Conservation (phyloP, 2,113 vertebrate species). For the Acanthisitta chloris region DNA sequence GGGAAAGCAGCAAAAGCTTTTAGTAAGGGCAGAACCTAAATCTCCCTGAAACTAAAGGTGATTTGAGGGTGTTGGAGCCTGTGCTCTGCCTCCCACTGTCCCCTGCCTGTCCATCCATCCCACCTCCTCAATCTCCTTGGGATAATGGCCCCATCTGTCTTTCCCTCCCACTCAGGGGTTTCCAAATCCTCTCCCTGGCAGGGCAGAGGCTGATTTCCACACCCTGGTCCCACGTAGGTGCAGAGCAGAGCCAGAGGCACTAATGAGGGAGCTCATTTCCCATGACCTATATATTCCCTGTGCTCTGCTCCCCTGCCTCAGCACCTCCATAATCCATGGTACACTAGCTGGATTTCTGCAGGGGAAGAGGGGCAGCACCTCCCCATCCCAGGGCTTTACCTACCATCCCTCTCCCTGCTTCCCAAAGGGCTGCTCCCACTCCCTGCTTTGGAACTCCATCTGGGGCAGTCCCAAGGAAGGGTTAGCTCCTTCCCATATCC, state of each 20-base stretch:
- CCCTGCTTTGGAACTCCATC: neutral
- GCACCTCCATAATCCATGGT: neutral
- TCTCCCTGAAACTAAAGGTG: neutral
- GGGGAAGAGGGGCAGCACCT: rapidly evolving
- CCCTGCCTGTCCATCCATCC: neutral
- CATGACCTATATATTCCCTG: neutral
- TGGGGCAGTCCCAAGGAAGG: neutral
- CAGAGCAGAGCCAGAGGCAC: neutral
- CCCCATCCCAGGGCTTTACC: neutral
- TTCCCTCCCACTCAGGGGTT: neutral
- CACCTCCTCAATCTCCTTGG: rapidly evolving
- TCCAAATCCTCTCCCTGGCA: neutral
- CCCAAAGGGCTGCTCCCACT: neutral
- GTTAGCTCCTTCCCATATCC: neutral
- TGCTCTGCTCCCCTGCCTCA: neutral
- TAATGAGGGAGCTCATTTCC: neutral
- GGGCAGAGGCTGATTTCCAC: neutral
- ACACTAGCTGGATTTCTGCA: rapidly evolving
- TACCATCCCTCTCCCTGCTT: neutral
- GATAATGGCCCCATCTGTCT: neutral
- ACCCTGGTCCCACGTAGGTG: neutral
- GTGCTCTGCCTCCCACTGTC: neutral
- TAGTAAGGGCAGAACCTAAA: neutral
- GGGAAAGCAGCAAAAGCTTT: neutral
- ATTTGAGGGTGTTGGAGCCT: neutral